phyloP scores from a whole-genome alignment of 2,113 vertebrate species.

The Aleadryas rufinucha region DNA sequence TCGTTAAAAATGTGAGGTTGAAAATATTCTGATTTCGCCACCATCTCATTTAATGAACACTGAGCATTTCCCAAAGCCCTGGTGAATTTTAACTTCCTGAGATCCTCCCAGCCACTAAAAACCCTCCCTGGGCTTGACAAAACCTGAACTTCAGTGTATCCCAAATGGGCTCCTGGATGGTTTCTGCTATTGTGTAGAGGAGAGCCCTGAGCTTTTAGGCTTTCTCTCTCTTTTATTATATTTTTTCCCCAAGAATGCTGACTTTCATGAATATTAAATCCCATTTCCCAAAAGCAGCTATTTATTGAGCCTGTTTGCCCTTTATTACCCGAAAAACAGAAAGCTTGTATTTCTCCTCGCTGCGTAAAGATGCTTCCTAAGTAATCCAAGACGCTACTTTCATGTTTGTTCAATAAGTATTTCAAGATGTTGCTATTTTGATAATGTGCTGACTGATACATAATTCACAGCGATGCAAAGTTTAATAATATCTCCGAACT shows the following conservation, averaged over 20 bases:
- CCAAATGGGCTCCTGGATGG: neutral
- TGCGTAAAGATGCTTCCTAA: conserved; percentile 34
- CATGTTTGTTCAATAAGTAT: conserved; percentile 61
- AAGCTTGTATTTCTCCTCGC: conserved; percentile 23
- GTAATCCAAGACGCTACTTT: conserved; percentile 60
- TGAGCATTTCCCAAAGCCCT: neutral
- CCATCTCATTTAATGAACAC: neutral
- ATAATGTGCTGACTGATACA: conserved; percentile 64
- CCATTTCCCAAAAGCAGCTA: conserved; percentile 29
- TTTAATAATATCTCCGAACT: conserved; percentile 70
- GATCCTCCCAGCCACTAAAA: neutral
- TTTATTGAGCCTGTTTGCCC: conserved; percentile 31
- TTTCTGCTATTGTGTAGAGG: neutral
- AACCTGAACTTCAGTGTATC: neutral
- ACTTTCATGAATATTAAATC: conserved; percentile 10
- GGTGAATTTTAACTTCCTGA: neutral
- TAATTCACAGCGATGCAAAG: conserved; percentile 67
- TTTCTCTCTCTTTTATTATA: neutral
- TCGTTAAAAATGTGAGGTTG: neutral
- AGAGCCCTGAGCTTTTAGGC: neutral
- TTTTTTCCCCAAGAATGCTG: neutral
- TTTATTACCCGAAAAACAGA: conserved; percentile 9
- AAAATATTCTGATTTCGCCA: neutral
- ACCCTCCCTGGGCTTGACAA: neutral
- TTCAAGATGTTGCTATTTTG: conserved; percentile 71